Conservation (phyloP, 2,113 vertebrate species). For the Chaetops frenatus region DNA sequence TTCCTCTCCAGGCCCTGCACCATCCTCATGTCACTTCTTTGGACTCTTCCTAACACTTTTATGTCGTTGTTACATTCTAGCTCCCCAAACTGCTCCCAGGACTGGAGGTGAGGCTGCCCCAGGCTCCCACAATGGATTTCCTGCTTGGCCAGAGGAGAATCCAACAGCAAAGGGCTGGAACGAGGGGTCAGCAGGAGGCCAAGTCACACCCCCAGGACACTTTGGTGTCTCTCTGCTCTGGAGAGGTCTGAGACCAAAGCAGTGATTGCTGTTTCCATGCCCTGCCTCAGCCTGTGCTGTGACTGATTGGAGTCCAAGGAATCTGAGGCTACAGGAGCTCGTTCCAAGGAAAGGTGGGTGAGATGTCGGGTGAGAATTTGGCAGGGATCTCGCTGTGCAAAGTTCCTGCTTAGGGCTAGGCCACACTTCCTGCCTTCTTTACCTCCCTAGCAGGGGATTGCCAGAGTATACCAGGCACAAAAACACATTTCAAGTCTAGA, state of each 20-base stretch:
- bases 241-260: not conserved
- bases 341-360: not conserved
- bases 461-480: not conserved
- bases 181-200: not conserved
- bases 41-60: not conserved
- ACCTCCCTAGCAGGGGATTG: not conserved
- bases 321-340: not conserved
- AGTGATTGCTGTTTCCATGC: not conserved
- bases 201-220: not conserved
- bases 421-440: not conserved
- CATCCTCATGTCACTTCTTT: not conserved
- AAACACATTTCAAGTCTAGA: not conserved
- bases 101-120: rapidly evolving
- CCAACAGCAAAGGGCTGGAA: not conserved
- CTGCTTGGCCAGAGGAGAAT: not conserved
- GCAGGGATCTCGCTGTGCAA: not conserved
- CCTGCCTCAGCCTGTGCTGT: not conserved
- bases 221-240: not conserved
- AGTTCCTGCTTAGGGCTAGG: not conserved
- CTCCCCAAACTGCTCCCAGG: not conserved
- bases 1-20: not conserved
- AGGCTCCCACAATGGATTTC: not conserved
- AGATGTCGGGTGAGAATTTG: not conserved
- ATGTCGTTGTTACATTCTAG: rapidly evolving
- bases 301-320: not conserved